Percentiles rank a stretch among this genome's conserved stretches.
Evolutionary conservation across 2,113 vertebrate species (phyloP).

Genomic region (Geococcyx californianus): DNA sequence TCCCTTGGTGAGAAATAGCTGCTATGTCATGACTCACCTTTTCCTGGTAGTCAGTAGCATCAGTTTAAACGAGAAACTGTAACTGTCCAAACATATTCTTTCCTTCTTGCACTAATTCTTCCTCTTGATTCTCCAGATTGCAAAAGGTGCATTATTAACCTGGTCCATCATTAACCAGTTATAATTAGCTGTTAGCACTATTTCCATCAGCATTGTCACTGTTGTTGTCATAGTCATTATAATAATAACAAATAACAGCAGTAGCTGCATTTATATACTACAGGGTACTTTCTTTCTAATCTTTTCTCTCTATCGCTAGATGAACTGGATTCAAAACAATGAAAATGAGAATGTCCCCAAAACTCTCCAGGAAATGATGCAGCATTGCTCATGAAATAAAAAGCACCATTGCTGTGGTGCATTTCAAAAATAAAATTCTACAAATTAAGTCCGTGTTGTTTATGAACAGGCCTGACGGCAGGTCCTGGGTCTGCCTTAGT

Average conservation of each 20-base stretch:
- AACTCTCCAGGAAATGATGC: not conserved
- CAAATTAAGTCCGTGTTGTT: accelerated
- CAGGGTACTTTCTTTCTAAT: not conserved
- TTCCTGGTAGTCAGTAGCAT: not conserved
- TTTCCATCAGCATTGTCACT: not conserved
- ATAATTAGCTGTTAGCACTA: not conserved
- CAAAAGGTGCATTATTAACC: not conserved
- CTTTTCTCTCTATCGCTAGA: not conserved
- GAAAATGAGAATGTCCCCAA: not conserved
- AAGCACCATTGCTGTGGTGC: not conserved
- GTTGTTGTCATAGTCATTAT: not conserved
- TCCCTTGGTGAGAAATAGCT: not conserved
- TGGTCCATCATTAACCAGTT: not conserved
- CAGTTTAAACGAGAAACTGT: not conserved
- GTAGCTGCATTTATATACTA: not conserved
- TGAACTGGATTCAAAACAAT: not conserved
- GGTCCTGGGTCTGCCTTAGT: not conserved
- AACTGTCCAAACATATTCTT: not conserved
- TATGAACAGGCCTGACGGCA: not conserved
- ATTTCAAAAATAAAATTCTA: not conserved
- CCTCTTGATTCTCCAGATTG: not conserved
- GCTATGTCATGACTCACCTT: not conserved
- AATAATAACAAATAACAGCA: not conserved
- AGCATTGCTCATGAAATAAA: not conserved
- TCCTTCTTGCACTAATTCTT: not conserved